Evolutionary conservation across 2,797 vertebrate species (phyloP), one percentile per base, ranked within the genome.

Genomic region (Semotilus atromaculatus): DNA sequence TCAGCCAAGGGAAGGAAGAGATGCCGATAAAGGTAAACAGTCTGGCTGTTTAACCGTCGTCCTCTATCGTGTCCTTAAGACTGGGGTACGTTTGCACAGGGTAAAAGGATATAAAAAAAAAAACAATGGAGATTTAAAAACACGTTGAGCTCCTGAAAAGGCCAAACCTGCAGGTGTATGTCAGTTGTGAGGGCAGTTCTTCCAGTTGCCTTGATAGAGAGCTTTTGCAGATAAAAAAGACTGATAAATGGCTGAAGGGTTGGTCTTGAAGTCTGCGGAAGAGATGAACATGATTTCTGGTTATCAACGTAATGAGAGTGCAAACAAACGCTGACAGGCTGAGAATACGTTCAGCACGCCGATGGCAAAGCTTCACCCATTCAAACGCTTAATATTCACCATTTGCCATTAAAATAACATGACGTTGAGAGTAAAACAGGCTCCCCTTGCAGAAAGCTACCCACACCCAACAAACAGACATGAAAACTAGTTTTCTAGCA

Each of bases 151-250:
- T 72, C 51, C 10, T 71, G 70, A 58, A 85, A 81, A 26, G 85
- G 90, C 66, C 89, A 85, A 86, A 78, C 68, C 85, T 79, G 68
- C 62, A 40, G 68, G 70, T 85, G 79, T 81, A 64, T 18, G 72
- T 64, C 45, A 88, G 45, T 81, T 67, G 66, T 53, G 73, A 88
- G 82, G 64, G 45, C 82, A 88, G 88, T 81, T 84, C 78, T 78
- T 85, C 85, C 88, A 85, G 88, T 87, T 89, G 83, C 60, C 70
- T 81, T 38, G 11, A 29, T 71, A 34, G 79, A 81, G 48, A 38
- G 40, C 53, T 84, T 70, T 75, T 76, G 43, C 40, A 64, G 72
- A 66, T 86, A 43, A 73, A 79, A 84, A 86, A 76, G 72, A 76
- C 45, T 80, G 51, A 84, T 82, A 74, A 29, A 66, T 66, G 71